These are phyloP conservation scores for Strix uralensis DNA, from an alignment of 2,113 vertebrate genomes.

Conservation along the genomic window DNA sequence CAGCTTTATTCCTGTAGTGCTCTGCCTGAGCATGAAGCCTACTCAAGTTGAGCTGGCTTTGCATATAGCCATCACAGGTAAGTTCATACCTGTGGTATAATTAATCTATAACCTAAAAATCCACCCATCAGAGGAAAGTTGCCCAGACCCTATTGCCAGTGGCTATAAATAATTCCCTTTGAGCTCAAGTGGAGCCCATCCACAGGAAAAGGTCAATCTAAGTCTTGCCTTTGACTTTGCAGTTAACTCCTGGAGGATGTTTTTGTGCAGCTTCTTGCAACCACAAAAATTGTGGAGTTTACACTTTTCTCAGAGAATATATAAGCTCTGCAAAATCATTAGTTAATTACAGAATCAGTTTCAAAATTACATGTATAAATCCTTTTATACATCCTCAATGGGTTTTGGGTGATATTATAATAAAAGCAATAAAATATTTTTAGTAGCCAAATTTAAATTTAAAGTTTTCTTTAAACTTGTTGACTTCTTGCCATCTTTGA, in stretches of 20 bases:
- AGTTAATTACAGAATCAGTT: conserved; percentile 1
- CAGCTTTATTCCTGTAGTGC: background rate
- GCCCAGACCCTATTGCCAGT: too few species aligned
- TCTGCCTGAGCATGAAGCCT: background rate
- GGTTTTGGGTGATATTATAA: background rate
- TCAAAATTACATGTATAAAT: conserved; percentile 9
- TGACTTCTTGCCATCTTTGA: background rate
- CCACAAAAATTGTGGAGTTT: background rate
- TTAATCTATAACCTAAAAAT: background rate
- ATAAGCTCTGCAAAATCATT: conserved; percentile 2
- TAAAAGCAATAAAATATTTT: background rate
- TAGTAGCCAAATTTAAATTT: background rate
- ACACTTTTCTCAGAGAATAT: background rate
- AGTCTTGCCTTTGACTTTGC: background rate
- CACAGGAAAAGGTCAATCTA: background rate
- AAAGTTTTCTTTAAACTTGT: background rate
- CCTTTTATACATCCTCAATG: background rate
- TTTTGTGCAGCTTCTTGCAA: background rate
- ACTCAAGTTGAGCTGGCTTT: background rate
- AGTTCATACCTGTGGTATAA: background rate
- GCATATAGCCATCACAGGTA: background rate
- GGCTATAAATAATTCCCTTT: background rate
- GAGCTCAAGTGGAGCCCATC: rapidly evolving
- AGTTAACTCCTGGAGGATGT: background rate
- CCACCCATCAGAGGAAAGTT: background rate